Evolutionary conservation across 2,797 vertebrate genomes (phyloP).

Genomic region (Danio aesculapii): DNA sequence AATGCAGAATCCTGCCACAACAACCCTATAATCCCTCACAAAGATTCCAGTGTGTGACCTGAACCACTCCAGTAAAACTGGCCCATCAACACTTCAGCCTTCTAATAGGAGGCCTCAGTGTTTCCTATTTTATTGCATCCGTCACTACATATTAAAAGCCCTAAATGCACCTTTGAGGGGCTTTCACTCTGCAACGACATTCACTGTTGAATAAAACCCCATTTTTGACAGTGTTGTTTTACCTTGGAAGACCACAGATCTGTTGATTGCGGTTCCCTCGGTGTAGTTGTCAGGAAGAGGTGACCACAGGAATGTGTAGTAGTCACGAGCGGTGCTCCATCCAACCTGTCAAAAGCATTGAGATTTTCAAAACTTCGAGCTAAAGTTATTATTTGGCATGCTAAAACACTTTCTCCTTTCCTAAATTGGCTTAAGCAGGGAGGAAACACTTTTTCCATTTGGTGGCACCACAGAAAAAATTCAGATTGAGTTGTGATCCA

Average conservation of each 20-base stretch:
- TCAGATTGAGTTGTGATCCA: background rate
- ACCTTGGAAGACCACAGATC: slow-evolving; percentile 97
- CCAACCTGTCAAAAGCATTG: slow-evolving; percentile 86
- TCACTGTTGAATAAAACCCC: background rate
- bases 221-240: slow-evolving; percentile 62
- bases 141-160: slow-evolving; percentile 59
- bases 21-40: slow-evolving; percentile 40
- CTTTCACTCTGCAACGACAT: background rate
- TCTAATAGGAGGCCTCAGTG: slow-evolving; percentile 55
- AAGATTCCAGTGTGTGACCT: slow-evolving; percentile 48
- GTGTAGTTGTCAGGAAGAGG: slow-evolving; percentile 92
- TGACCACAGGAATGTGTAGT: slow-evolving; percentile 99
- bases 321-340: slow-evolving; percentile 98
- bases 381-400: background rate
- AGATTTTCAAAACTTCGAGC: slow-evolving; percentile 7
- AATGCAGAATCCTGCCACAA: slow-evolving; percentile 15
- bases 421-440: background rate
- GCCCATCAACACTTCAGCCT: slow-evolving; percentile 59
- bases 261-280: slow-evolving; percentile 91
- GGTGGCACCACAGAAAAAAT: background rate
- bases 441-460: background rate
- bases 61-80: slow-evolving; percentile 53
- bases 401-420: background rate
- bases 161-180: slow-evolving; percentile 60
- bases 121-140: slow-evolving; percentile 59